Conservation (phyloP, 2,797 vertebrate species). For the Propithecus deckenii region DNA sequence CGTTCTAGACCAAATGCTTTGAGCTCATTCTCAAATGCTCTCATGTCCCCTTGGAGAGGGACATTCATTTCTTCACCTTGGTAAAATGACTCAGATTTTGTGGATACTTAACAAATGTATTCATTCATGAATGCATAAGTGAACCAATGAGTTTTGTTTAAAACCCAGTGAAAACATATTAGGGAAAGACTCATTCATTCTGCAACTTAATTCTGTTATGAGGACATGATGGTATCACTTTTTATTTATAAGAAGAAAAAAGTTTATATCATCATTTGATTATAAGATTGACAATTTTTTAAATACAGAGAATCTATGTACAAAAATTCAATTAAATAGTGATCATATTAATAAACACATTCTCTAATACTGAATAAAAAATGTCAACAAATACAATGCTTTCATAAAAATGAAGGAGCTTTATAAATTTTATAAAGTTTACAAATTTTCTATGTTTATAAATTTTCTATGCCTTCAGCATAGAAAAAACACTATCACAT, state of each 20-base stretch:
- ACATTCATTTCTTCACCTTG: background rate
- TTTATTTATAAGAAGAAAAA: background rate
- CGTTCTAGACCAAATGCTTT: background rate
- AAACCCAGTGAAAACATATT: background rate
- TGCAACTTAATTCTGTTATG: background rate
- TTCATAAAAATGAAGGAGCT: background rate
- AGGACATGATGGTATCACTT: background rate
- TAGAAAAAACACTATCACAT: background rate
- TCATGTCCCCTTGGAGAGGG: background rate
- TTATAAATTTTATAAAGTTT: background rate
- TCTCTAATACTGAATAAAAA: background rate
- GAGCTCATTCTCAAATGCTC: background rate
- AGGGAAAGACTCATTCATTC: background rate
- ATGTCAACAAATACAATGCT: background rate
- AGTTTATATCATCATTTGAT: background rate
- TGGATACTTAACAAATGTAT: background rate
- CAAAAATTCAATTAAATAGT: background rate
- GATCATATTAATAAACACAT: background rate
- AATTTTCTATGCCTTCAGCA: background rate
- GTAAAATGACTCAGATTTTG: background rate
- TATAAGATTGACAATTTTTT: background rate
- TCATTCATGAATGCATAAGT: background rate
- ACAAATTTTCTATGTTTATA: background rate
- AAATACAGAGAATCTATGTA: background rate
- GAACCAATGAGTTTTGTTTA: background rate